Evolutionary conservation across 2,888 invertebrate genomes (phyloP).

Genomic region (Lissocephala sabroskyi): DNA sequence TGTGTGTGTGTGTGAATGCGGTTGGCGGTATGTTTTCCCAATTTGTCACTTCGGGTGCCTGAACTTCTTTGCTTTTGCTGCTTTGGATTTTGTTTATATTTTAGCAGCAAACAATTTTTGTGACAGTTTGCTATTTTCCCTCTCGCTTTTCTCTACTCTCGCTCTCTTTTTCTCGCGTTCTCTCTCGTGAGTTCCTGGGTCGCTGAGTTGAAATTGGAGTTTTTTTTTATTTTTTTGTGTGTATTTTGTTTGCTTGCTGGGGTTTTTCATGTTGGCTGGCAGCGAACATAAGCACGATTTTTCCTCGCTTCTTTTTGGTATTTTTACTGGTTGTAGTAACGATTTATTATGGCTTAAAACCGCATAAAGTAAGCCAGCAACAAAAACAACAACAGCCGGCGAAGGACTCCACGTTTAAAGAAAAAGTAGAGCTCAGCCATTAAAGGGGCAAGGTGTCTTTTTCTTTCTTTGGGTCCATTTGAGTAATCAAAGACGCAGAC

Average conservation of each 20-base stretch:
- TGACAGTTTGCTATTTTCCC: conserved; percentile 21
- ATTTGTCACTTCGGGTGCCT: conserved; percentile 42
- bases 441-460: too few relatives aligned
- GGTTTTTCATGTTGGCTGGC: neutral
- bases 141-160: too few relatives aligned
- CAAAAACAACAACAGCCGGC: too few relatives aligned
- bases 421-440: too few relatives aligned
- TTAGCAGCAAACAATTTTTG: conserved; percentile 39
- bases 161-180: too few relatives aligned
- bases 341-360: conserved; percentile 2
- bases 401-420: too few relatives aligned
- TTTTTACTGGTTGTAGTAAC: too few relatives aligned
- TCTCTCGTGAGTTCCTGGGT: too few relatives aligned
- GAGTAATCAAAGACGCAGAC: too few relatives aligned
- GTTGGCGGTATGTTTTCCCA: conserved; percentile 43
- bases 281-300: neutral
- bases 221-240: conserved; percentile 18
- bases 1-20: conserved; percentile 19
- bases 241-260: conserved; percentile 10
- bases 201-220: conserved; percentile 27
- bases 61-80: neutral
- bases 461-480: too few relatives aligned
- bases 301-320: too few relatives aligned
- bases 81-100: conserved; percentile 37
- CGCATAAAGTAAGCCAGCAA: neutral